These are phyloP conservation scores for Philhelius pedissequus DNA, from an alignment of 2,888 invertebrate genomes.

Conservation along the genomic window DNA sequence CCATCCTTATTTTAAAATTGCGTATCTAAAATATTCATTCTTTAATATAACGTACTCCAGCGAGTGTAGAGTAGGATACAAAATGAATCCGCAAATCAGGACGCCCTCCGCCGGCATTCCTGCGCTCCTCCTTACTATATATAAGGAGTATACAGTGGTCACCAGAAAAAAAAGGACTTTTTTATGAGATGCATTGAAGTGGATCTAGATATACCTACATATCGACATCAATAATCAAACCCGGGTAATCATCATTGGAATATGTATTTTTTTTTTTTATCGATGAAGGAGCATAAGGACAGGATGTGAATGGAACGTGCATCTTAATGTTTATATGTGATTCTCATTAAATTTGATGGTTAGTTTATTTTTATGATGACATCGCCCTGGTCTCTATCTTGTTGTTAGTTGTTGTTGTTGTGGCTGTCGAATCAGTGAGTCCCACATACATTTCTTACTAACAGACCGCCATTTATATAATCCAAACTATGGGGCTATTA, in stretches of 20 bases:
- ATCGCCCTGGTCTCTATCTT: conserved; percentile 13
- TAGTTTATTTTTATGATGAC: conserved; percentile 66
- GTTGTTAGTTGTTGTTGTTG: not conserved
- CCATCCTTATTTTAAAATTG: not conserved
- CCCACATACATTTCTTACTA: not conserved
- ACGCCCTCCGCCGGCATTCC: not conserved
- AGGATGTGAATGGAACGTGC: conserved; percentile 25
- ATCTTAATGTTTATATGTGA: conserved; percentile 53
- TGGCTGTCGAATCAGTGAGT: not conserved
- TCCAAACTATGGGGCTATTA: conserved; percentile 54
- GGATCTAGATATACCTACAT: not conserved
- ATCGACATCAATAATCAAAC: conserved; percentile 20
- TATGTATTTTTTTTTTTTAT: not conserved
- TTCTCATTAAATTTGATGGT: conserved; percentile 67
- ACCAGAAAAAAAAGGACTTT: not conserved
- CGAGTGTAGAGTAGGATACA: conserved; percentile 9
- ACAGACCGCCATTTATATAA: conserved; percentile 24
- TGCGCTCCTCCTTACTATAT: not conserved
- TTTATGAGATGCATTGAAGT: conserved; percentile 6
- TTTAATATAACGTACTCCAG: conserved; percentile 14
- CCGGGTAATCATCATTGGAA: conserved; percentile 47
- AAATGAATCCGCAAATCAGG: conserved; percentile 61
- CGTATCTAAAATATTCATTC: conserved; percentile 53
- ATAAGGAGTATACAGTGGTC: not conserved
- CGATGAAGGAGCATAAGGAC: not conserved